These are phyloP conservation scores for Cheumatopsyche charites DNA, from an alignment of 1,140 invertebrate species.

Conservation along the genomic window DNA sequence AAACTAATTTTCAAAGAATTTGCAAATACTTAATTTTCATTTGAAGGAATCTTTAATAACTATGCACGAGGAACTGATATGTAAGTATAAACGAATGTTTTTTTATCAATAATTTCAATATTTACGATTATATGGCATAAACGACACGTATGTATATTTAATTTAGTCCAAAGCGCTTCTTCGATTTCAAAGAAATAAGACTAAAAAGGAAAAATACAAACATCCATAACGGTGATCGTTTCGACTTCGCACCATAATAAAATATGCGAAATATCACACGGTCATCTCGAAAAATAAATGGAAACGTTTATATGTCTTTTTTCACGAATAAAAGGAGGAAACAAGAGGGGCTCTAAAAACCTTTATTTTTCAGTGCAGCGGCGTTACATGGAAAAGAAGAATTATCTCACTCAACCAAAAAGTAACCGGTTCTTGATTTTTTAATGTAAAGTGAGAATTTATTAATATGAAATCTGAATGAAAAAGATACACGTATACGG, in stretches of 20 bases:
- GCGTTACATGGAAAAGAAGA: slow-evolving; percentile 15
- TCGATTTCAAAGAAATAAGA: no score
- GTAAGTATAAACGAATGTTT: no score
- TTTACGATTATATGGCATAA: no score
- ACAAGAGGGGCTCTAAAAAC: background rate
- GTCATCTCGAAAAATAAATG: background rate
- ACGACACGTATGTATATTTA: no score
- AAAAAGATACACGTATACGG: background rate
- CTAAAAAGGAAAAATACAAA: no score
- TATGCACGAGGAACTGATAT: no score
- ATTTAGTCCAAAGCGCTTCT: no score
- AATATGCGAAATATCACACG: slow-evolving; percentile 9
- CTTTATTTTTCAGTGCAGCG: slow-evolving; percentile 2
- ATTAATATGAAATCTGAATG: slow-evolving; percentile 14
- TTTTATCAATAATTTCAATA: no score
- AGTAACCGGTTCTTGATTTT: slow-evolving; percentile 17
- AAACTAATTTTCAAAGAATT: no score
- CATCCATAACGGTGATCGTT: no score
- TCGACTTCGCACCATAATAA: background rate
- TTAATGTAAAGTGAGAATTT: slow-evolving; percentile 19
- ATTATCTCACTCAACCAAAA: slow-evolving; percentile 20
- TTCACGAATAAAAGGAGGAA: background rate
- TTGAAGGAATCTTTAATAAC: no score
- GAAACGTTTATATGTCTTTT: background rate
- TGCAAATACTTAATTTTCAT: no score